These are phyloP conservation scores for Amniataba percoides DNA, from an alignment of 2,797 vertebrate species.

Conservation along the genomic window DNA sequence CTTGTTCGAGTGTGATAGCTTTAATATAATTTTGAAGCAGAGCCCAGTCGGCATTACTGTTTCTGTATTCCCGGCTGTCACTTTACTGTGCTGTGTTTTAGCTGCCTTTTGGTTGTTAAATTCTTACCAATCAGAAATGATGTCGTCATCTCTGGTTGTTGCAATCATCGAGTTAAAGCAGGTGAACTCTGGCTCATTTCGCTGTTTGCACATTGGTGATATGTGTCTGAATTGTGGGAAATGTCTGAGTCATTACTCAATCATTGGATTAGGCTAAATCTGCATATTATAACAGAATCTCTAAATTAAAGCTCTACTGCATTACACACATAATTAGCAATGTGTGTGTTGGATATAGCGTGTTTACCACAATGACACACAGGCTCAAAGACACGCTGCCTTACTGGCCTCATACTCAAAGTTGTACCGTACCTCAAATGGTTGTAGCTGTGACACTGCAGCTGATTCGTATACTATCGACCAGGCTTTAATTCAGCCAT, in stretches of 20 bases:
- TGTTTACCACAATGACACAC: not conserved
- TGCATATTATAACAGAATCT: not conserved
- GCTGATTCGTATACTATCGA: not conserved
- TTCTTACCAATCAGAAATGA: conserved; percentile 1
- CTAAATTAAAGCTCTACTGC: not conserved
- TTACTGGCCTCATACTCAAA: not conserved
- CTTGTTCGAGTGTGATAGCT: not conserved
- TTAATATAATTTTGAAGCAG: conserved; percentile 14
- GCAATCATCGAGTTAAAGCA: not conserved
- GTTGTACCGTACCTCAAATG: not conserved
- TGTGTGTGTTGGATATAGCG: not conserved
- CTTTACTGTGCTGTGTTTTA: not conserved
- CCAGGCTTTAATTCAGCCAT: not conserved
- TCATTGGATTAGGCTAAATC: not conserved
- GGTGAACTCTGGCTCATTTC: not conserved
- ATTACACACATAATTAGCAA: not conserved
- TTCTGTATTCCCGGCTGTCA: not conserved
- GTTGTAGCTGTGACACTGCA: not conserved
- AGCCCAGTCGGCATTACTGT: not conserved
- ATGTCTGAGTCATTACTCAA: not conserved
- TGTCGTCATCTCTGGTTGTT: not conserved
- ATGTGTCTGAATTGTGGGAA: not conserved
- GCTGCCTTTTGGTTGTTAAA: conserved; percentile 1
- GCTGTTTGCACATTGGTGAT: not conserved
- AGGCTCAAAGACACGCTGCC: not conserved